Base-by-base conservation (phyloP, 2,888 invertebrate genomes). In the Drosophila prolongata region DNA sequence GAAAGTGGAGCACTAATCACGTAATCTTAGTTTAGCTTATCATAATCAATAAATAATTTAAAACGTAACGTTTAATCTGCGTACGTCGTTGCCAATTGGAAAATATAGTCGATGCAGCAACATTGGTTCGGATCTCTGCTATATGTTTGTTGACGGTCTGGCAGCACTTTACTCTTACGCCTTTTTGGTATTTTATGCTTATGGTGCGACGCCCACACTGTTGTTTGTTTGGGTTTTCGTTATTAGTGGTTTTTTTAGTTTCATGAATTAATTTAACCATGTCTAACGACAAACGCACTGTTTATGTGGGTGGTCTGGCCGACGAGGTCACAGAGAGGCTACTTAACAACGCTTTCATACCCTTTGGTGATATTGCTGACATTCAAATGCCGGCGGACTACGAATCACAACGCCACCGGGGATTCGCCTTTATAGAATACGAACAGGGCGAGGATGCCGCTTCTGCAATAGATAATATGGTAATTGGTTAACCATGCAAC, bases 361-460 rank as follows among this genome's bases (percentile, higher is more conserved):
- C 99, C 1, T 99, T 99, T 92, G 99, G 99, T 9, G 99, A 99
- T 91, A 95, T 99, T 68, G 95, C 98, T n/a, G 99, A 99, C 91
- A 97, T 99, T 47, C 98, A 99, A 93, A 98, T 92, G 91, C 99
- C 99, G 10, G 93, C 99, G 54, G 99, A 99, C 93, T 99, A 99
- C 93, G 98, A 99, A 93, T 95, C 96, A 59, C 98, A 99, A 90
- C 98, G 98, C 90, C 99, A 99, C 90, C 94, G 99, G 89, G 99
- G 99, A n/a, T 99, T 99, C 93, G 98, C 99, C 0, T 99, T 99
- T 91, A 96, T 99, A 76, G 99, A 99, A 93, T 99, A 98, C 93
- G 99, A 99, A 93, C 94, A 95, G 78, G 96, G 97, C 9, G 99
- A 99, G 93, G 99, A 99, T 94, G 99, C 99, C n/a, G 96, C 97